A percentile compares a stretch with the other conserved stretches of the same genome.
Conservation (phyloP, 2,888 invertebrate genomes). For the Brachycybe producta region DNA sequence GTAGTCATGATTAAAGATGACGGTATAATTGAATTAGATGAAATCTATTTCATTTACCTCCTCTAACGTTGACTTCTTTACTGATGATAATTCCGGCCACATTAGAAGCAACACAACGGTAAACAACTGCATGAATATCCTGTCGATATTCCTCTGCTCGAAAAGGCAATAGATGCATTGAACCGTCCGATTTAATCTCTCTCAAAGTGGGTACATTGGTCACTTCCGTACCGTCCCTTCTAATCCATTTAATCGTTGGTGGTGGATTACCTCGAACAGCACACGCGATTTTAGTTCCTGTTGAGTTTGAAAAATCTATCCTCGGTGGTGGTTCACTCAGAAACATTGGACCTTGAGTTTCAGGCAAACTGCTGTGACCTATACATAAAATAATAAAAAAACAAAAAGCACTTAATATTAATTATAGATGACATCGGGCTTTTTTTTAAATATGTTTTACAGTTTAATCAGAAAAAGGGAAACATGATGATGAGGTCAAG, state of each 20-base stretch:
- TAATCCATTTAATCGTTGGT: constrained; percentile 28
- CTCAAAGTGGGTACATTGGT: constrained; percentile 24
- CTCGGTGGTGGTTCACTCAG: constrained; percentile 15
- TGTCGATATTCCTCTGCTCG: constrained; percentile 22
- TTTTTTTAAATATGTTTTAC: neutral
- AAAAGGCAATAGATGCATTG: constrained; percentile 24
- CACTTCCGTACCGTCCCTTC: constrained; percentile 26
- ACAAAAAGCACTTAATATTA: neutral
- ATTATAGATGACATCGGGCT: neutral
- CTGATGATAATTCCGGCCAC: constrained; percentile 25
- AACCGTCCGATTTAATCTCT: constrained; percentile 25
- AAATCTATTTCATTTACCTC: constrained; percentile 24
- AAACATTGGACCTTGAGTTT: constrained; percentile 15
- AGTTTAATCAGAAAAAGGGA: too few relatives aligned
- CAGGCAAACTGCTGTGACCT: constrained; percentile 10
- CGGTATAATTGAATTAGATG: too few relatives aligned
- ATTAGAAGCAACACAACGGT: constrained; percentile 24
- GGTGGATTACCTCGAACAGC: constrained; percentile 27
- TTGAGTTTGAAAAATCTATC: constrained; percentile 30
- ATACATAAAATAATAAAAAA: too few relatives aligned
- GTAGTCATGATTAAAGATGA: too few relatives aligned
- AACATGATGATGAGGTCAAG: too few relatives aligned
- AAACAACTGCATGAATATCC: constrained; percentile 25
- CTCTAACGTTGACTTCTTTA: constrained; percentile 25
- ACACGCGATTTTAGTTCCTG: constrained; percentile 28